phyloP scores from a whole-genome alignment of 1,140 invertebrate genomes.

The Bombyx mori region ASM3026992v2 NC_085118.1:9005501-9006000 shows the following conservation, averaged over 20 bases:
- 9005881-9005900: conserved; percentile 36
- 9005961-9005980: too few species aligned
- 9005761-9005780: conserved; percentile 83
- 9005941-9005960: too few species aligned
- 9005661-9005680: conserved; percentile 85
- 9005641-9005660: conserved; percentile 15
- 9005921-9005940: too few species aligned
- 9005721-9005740: conserved; percentile 87
- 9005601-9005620: too few species aligned
- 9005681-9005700: conserved; percentile 83
- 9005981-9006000: too few species aligned
- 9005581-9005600: too few species aligned
- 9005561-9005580: too few species aligned
- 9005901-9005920: too few species aligned
- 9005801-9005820: conserved; percentile 52
- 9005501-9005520: too few species aligned
- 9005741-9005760: conserved; percentile 92
- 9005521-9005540: too few species aligned
- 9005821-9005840: conserved; percentile 73
- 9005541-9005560: too few species aligned
- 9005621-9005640: too few species aligned
- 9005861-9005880: conserved; percentile 75
- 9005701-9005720: conserved; percentile 88
- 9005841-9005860: conserved; percentile 77
- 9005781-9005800: conserved; percentile 61